Base-by-base conservation (phyloP, 2,888 invertebrate genomes). In the Nomada fucata region DNA sequence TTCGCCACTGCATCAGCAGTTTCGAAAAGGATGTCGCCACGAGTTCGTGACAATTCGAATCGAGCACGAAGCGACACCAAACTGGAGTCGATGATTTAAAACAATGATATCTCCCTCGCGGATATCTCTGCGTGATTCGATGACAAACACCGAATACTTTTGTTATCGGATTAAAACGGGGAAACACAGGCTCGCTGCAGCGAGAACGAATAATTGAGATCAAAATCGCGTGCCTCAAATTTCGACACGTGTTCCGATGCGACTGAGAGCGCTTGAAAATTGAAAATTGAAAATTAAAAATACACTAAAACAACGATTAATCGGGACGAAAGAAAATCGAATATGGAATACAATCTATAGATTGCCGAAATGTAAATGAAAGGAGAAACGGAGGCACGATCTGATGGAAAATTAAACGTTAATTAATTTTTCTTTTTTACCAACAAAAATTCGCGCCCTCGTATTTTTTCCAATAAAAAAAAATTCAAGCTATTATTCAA, bases 11-110 rank as follows among this genome's bases (percentile, higher is more conserved):
- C 29, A 36, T 26, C 15, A 7, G 0, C 15, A 3, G 13, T 1
- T 20, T 26, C 9, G 26, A 57, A 18, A 18, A 15, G 29, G 26
- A 10, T 53, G 69, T 70, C 74, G 81, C 60, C 11, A 26, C 50
- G 57, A 15, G 18, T 42, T 81, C 69, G 57, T 79, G 29, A 2
- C 42, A 42, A 53, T 20, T 68, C n/a, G 13, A 29, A 67, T 63
- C 55, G 70, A 82, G 29, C 47, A 18, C 67, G 26, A 63, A 59
- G 61, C 78, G 70, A 79, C 72, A 52, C 50, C 20, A 10, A 15
- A n/a, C 3, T 7, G 4, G 42, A 44, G 2, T 47, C 11, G n/a
- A 13, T 11, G 52, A 9, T 47, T 13, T 36, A 36, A 36, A 36
- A 36, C 0, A 36, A 3, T 29, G 29, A 36, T 36, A 29, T 29